These are phyloP conservation scores for Phenacoccus solenopsis DNA, from an alignment of 1,140 invertebrate genomes.

Conservation along the genomic window DNA sequence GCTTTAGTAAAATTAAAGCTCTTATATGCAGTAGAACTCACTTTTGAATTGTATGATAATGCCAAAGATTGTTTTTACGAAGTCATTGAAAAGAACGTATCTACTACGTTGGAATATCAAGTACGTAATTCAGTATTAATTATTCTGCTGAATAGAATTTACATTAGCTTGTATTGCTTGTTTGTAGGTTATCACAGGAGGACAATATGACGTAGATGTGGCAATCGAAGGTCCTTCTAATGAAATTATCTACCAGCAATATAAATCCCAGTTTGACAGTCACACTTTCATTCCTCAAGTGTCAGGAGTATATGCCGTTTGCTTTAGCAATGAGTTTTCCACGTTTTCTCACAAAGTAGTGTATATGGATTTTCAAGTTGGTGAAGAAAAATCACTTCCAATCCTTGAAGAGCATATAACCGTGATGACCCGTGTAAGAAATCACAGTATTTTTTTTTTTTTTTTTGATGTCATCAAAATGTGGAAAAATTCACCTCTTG, in stretches of 20 bases:
- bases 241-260: constrained; percentile 80
- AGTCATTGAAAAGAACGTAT: constrained; percentile 77
- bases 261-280: constrained; percentile 89
- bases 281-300: constrained; percentile 67
- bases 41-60: constrained; percentile 96
- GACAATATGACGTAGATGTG: constrained; percentile 97
- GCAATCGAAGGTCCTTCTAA: constrained; percentile 76
- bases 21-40: constrained; percentile 60
- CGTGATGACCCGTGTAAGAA: constrained; percentile 82
- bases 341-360: constrained; percentile 99
- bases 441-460: no score
- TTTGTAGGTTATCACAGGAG: constrained; percentile 90
- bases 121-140: no score
- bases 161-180: not conserved
- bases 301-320: constrained; percentile 70
- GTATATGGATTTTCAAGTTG: constrained; percentile 96
- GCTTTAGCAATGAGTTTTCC: constrained; percentile 99
- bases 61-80: constrained; percentile 97
- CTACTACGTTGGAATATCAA: constrained; percentile 91
- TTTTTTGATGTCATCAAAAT: no score
- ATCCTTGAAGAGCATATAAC: constrained; percentile 79
- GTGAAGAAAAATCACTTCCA: constrained; percentile 74
- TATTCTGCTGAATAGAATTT: no score
- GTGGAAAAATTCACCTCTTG: no score
- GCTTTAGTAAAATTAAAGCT: not conserved